Evolutionary conservation across 2,113 vertebrate species (phyloP).

Genomic region (Argyrosomus japonicus): DNA sequence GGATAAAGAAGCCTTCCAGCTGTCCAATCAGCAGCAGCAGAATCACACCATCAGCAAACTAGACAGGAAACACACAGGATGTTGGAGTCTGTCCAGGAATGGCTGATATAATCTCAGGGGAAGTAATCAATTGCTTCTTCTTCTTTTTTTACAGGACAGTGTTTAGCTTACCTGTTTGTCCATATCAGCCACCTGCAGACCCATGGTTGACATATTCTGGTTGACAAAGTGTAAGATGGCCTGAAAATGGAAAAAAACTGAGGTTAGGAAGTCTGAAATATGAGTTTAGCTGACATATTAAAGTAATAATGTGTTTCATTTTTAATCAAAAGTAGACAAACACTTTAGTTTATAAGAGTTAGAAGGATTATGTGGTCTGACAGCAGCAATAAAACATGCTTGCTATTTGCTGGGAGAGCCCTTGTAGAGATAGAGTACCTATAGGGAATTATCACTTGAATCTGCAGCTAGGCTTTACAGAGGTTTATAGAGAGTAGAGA

Average conservation of each 20-base stretch:
- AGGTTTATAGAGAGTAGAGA: no score
- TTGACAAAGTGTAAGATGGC: slow-evolving; percentile 91
- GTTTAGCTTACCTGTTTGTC: slow-evolving; percentile 87
- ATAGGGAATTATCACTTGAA: no score
- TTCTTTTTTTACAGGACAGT: not conserved
- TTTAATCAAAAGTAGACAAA: not conserved
- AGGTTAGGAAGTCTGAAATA: not conserved
- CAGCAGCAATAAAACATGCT: not conserved
- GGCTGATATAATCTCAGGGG: slow-evolving; percentile 10
- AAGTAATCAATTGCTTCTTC: not conserved
- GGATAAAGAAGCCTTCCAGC: slow-evolving; percentile 92
- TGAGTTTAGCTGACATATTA: not conserved
- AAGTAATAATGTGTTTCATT: not conserved
- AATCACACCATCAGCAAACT: slow-evolving; percentile 96
- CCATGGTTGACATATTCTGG: slow-evolving; percentile 86
- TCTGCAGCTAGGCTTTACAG: no score
- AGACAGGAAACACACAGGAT: slow-evolving; percentile 26
- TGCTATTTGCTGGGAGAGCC: no score
- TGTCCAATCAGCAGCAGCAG: slow-evolving; percentile 94
- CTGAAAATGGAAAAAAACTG: slow-evolving; percentile 74
- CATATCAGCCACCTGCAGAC: slow-evolving; percentile 87
- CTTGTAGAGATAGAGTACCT: no score
- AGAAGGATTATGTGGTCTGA: not conserved
- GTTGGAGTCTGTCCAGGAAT: not conserved
- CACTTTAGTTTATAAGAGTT: not conserved